Evolutionary conservation across 1,140 invertebrate species (phyloP), one percentile per base, ranked within the genome.

Genomic region (Zaprionus africanus): DNA sequence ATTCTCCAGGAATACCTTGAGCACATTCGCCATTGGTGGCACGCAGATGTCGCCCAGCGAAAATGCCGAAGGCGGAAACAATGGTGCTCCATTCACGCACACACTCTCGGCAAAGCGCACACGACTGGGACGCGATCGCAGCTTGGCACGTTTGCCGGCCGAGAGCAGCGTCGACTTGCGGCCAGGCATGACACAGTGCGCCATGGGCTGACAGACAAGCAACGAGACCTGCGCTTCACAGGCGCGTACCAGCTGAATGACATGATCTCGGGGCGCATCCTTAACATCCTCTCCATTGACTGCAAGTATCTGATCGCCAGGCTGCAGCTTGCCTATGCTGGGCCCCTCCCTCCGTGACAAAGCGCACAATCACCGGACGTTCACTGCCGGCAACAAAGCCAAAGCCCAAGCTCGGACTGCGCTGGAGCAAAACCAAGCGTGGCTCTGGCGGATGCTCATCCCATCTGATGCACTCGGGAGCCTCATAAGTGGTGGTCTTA

Each of bases 361-460:
- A 97, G 66, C 98, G 95, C 7, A 99, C 97, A 46, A 98, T 96
- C 5, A 98, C 97, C 0, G 98, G 98, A 75, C 96, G 95, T 92
- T 98, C 97, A 41, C 97, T 97, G 1, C 98, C 97, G 2, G 98
- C 98, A 1, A 99, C 97, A 92, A 99, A 99, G 1, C 98, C 98
- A 92, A 98, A 99, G 0, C 97, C 97, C 43, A 98, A 94, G 41
- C 96, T 95, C 0, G 95, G 93, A 82, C 95, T 96, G 54, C 97
- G 93, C 59, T 94, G 93, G 31, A 98, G 93, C 57, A 94, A 94
- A 6, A 98, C 96, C 15, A 95, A 94, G 4, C 97, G 92, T 0
- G 97, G 97, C 70, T 96, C 95, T 0, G 97, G 97, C 0, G 95
- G 95, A 76, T 95, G 93, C 60, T 94, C 93, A n/a, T 94, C 94